Base-by-base conservation (phyloP, 2,888 invertebrate species). In the Cosmia pyralina region DNA sequence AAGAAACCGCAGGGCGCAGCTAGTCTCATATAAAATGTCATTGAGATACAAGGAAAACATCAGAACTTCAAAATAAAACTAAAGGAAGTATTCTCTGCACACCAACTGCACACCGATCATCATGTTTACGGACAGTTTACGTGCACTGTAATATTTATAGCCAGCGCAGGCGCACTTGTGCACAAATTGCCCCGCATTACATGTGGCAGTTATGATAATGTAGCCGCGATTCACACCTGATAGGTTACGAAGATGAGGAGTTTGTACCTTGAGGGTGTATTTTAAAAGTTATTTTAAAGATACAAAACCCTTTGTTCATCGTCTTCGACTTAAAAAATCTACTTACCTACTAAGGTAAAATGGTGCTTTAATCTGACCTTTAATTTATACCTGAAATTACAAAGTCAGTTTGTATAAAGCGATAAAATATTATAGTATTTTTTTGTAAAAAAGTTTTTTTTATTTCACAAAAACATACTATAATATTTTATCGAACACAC, bases 121-220 rank as follows among this genome's bases (percentile, higher is more conserved):
- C 80, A 59, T 71, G 66, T 79, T 83, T 75, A 69, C 60, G 75
- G 57, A 63, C 65, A 79, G n/a, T 62, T 81, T 83, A 81, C 60
- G 60, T 48, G 53, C 10, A 44, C 19, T 53, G 38, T 48, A 69
- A 79, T 70, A 72, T 80, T 75, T 84, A 83, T 80, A 65, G 69
- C 53, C 48, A 6, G 48, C 69, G 75, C 71, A 67, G 17, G 75
- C 68, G 71, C 71, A 75, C 41, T 71, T 69, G 60, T 62, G 57
- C 34, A 53, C 64, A 82, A 82, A 72, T 78, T 72, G 79, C 69
- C 19, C 65, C n/a, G 59, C 41, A 86, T 84, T 82, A 79, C 81
- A 67, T 60, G 57, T 46, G 41, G 73, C 76, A 73, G 75, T 81
- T 81, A 85, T 71, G 67, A 69, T 77, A 84, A 85, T 65, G 50